Base-by-base conservation (phyloP, 2,888 invertebrate genomes). In the Cenopis cana region DNA sequence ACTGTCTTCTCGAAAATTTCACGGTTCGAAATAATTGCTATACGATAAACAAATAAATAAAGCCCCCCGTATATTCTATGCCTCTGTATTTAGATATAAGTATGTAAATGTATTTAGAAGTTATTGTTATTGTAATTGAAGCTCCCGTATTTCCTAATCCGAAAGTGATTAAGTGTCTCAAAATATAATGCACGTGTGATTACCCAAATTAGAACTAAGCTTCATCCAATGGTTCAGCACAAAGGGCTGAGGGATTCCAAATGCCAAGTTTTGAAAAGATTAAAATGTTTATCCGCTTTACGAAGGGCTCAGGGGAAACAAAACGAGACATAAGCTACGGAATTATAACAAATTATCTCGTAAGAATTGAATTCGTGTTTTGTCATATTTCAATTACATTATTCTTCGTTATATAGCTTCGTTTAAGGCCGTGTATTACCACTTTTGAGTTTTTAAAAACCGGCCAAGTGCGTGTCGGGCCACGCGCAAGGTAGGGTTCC, bases 221-320 rank as follows among this genome's bases (percentile, higher is more conserved):
- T 11, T 50, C 14, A 59, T 50, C 50, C 57, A 41, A 68, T 41
- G 54, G 24, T 59, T 24, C 41, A 50, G 38, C 12, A 54, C 52
- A 68, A 60, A 41, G 54, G 52, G n/a, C 46, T 12, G 41, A 55
- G 59, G 52, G 24, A 14, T 60, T 52, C 18, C 10, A 33, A 52
- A 61, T 11, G 68, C 29, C 68, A 41, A 38, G 33, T 24, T 36
- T 46, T 68, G 60, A 46, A 60, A 41, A 68, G 60, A 68, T 68
- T 68, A 68, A n/a, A 29, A 41, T 12, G 60, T 50, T 68, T 38
- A 60, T 68, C 60, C 50, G 24, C 52, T 68, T 68, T 60, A 41
- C 38, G 12, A 38, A 59, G 20, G 41, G 20, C 57, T 59, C 17
- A 10, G 33, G 11, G 12, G 12, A 24, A 56, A 54, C 24, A 41